These are phyloP conservation scores for Nestor notabilis DNA, from an alignment of 2,113 vertebrate species.

Conservation along the genomic window DNA sequence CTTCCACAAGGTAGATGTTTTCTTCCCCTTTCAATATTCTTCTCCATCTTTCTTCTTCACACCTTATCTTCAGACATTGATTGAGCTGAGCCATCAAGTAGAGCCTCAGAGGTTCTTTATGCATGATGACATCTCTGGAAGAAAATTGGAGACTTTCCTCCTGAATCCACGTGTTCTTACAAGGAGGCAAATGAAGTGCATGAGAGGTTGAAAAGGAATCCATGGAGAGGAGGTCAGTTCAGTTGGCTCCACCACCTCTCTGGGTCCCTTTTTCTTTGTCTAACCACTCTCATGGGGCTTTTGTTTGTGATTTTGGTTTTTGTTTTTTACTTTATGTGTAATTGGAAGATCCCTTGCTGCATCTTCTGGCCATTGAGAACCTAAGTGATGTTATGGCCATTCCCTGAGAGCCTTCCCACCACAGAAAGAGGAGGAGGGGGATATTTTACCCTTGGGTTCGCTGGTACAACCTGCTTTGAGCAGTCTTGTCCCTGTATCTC, in stretches of 20 bases:
- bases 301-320: background rate
- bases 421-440: background rate
- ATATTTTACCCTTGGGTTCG: background rate
- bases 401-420: background rate
- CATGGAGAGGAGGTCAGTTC: background rate
- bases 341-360: background rate
- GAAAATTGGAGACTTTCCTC: background rate
- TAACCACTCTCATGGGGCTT: background rate
- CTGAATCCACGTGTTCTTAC: background rate
- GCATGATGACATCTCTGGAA: background rate
- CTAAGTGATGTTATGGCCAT: background rate
- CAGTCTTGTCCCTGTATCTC: background rate
- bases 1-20: background rate
- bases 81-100: background rate
- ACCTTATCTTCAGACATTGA: background rate
- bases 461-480: background rate
- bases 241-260: background rate
- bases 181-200: background rate
- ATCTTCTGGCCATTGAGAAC: accelerated
- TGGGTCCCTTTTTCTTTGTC: background rate
- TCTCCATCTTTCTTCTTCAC: background rate
- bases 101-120: background rate
- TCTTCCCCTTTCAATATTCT: background rate
- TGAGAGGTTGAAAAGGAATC: background rate
- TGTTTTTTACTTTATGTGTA: background rate